Evolutionary conservation across 1,140 invertebrate species (phyloP).

Genomic region (Schmidtea mediterranea): DNA sequence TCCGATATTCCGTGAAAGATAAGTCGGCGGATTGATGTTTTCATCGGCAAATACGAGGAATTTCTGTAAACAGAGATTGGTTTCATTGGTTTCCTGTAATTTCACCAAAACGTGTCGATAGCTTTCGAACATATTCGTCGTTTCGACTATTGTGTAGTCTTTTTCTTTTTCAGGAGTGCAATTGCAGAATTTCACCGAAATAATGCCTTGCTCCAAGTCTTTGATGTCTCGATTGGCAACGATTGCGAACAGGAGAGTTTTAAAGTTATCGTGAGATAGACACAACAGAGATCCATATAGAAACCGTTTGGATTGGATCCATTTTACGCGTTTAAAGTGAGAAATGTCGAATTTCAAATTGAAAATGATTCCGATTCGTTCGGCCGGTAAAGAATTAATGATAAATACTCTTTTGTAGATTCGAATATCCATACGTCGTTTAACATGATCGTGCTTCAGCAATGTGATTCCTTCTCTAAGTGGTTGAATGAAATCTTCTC

Average conservation of each 20-base stretch:
- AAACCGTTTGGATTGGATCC: slow-evolving; percentile 29
- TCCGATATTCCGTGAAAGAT: slow-evolving; percentile 1
- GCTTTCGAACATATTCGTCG: slow-evolving; percentile 29
- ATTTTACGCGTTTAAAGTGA: slow-evolving; percentile 9
- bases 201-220: slow-evolving; percentile 24
- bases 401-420: slow-evolving; percentile 1
- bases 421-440: not conserved
- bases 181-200: slow-evolving; percentile 27
- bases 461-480: slow-evolving; percentile 21
- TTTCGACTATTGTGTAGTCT: slow-evolving; percentile 26
- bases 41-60: slow-evolving; percentile 15
- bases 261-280: slow-evolving; percentile 37
- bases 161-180: not conserved
- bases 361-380: slow-evolving; percentile 9
- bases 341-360: slow-evolving; percentile 9
- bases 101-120: slow-evolving; percentile 26
- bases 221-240: slow-evolving; percentile 31
- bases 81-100: slow-evolving; percentile 17
- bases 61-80: slow-evolving; percentile 21
- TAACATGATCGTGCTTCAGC: slow-evolving; percentile 7
- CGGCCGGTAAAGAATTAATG: not conserved
- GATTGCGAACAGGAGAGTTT: slow-evolving; percentile 35
- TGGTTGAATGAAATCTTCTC: slow-evolving; percentile 38
- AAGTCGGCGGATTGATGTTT: slow-evolving; percentile 5
- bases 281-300: slow-evolving; percentile 39